These are phyloP conservation scores for Malthinus flaveolus DNA, from an alignment of 2,888 invertebrate genomes.

Conservation along the genomic window DNA sequence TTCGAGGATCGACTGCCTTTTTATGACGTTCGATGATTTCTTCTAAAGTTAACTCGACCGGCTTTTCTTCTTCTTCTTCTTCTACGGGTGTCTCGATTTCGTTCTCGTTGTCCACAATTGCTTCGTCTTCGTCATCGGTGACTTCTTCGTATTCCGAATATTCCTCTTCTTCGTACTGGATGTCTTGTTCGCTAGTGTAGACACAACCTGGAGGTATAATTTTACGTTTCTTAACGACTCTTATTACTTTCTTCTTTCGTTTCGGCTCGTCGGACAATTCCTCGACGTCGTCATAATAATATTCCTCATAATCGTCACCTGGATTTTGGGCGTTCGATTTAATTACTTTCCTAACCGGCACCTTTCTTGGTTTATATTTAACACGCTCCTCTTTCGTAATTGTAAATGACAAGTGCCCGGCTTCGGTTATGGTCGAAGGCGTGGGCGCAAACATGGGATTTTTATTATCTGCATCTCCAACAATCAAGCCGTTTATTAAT, in stretches of 20 bases:
- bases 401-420: slow-evolving; percentile 52
- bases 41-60: slow-evolving; percentile 23
- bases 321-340: slow-evolving; percentile 21
- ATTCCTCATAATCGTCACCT: slow-evolving; percentile 22
- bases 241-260: slow-evolving; percentile 17
- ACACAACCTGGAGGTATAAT: slow-evolving; percentile 28
- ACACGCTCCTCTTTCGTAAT: slow-evolving; percentile 49
- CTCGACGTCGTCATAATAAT: slow-evolving; percentile 33
- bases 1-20: slow-evolving; percentile 17
- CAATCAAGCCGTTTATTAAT: slow-evolving; percentile 73
- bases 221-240: slow-evolving; percentile 31
- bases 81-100: slow-evolving; percentile 1
- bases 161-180: slow-evolving; percentile 30
- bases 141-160: slow-evolving; percentile 26
- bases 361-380: slow-evolving; percentile 43
- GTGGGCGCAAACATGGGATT: slow-evolving; percentile 71
- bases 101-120: slow-evolving; percentile 6
- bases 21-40: slow-evolving; percentile 22
- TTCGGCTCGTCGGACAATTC: slow-evolving; percentile 16
- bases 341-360: slow-evolving; percentile 38
- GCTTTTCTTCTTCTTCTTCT: slow-evolving; percentile 13
- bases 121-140: slow-evolving; percentile 28
- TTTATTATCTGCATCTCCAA: slow-evolving; percentile 62
- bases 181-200: slow-evolving; percentile 25
- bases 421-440: slow-evolving; percentile 64